phyloP scores from a whole-genome alignment of 1,140 invertebrate species.

The Nephotettix cincticeps region DNA sequence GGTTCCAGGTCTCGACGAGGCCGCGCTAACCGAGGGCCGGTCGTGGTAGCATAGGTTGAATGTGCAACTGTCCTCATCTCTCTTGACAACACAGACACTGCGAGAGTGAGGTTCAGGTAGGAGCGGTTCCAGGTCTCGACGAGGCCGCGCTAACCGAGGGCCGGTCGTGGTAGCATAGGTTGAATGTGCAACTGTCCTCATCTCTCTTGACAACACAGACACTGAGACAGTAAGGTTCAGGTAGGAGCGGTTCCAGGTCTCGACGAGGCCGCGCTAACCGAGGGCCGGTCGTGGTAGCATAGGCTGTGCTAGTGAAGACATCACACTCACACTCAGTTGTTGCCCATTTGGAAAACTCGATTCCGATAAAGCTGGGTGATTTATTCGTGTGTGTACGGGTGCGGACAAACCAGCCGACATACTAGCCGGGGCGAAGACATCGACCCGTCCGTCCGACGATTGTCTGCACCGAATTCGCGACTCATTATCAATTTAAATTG shows the following conservation, averaged over 20 bases:
- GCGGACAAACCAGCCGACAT: neutral
- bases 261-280: neutral
- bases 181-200: slow-evolving; percentile 5
- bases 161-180: too few species aligned
- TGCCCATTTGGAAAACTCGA: slow-evolving; percentile 27
- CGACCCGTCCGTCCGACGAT: neutral
- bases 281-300: neutral
- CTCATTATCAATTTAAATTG: slow-evolving; percentile 14
- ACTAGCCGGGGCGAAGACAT: neutral
- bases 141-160: too few species aligned
- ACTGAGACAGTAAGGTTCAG: neutral
- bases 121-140: too few species aligned
- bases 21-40: too few species aligned
- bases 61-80: neutral
- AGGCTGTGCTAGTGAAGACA: slow-evolving; percentile 21
- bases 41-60: too few species aligned
- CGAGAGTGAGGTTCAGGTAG: too few species aligned
- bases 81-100: too few species aligned
- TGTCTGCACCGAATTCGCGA: neutral
- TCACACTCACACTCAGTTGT: slow-evolving; percentile 23
- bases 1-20: too few species aligned
- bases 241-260: too few species aligned
- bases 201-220: neutral
- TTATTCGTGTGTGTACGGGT: slow-evolving; percentile 4
- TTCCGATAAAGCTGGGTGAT: slow-evolving; percentile 23